Conservation (phyloP, 2,797 vertebrate species). For the Danionella dracula region DNA sequence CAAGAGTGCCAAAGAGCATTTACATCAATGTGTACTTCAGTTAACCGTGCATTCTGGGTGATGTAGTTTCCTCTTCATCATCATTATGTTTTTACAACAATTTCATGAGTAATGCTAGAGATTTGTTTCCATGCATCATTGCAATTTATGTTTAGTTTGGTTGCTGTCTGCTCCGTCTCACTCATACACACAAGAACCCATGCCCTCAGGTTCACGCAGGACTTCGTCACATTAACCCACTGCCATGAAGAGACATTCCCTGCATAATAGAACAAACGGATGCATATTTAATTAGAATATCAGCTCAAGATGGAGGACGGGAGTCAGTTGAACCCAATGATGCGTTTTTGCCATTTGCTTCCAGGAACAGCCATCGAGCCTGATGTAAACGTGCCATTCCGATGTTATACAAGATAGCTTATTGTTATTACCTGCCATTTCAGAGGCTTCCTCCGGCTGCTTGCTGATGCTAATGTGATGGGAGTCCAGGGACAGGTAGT, state of each 20-base stretch:
- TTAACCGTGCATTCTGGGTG: too few relatives aligned
- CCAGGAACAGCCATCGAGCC: neutral
- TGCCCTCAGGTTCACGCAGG: neutral
- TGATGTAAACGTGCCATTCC: constrained; percentile 19
- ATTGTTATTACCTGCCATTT: constrained; percentile 27
- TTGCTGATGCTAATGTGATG: constrained; percentile 17
- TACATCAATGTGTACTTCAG: too few relatives aligned
- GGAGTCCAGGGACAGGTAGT: constrained; percentile 15
- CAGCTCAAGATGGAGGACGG: neutral
- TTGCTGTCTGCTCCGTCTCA: neutral
- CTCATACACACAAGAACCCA: too few relatives aligned
- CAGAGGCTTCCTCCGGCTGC: neutral
- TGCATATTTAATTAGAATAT: constrained; percentile 20
- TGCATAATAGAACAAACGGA: neutral
- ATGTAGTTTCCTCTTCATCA: too few relatives aligned
- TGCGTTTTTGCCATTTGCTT: constrained; percentile 21
- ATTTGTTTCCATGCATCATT: too few relatives aligned
- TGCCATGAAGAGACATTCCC: neutral
- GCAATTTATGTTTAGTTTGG: too few relatives aligned
- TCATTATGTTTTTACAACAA: too few relatives aligned
- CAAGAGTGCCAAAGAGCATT: too few relatives aligned
- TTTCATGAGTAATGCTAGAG: too few relatives aligned
- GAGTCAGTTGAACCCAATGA: constrained; percentile 17
- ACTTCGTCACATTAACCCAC: neutral
- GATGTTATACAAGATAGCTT: constrained; percentile 16